phyloP scores from a whole-genome alignment of 2,797 vertebrate species.

The Enteromius viviparus region DNA sequence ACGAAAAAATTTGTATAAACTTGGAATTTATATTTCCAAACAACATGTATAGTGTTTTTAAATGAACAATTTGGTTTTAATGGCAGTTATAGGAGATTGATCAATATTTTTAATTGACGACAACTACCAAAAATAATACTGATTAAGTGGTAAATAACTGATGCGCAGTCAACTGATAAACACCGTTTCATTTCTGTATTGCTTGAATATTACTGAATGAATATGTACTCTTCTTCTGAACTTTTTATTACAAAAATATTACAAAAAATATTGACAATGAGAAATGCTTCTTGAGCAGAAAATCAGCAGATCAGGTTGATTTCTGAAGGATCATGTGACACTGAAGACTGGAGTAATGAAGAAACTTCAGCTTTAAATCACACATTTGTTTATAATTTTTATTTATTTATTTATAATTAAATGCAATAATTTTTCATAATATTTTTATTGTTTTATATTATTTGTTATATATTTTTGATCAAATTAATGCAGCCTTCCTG shows the following conservation, averaged over 20 bases:
- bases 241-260: neutral
- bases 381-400: too few relatives aligned
- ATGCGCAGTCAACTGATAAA: neutral
- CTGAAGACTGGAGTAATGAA: neutral
- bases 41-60: neutral
- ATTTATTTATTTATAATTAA: too few relatives aligned
- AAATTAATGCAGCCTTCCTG: neutral
- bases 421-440: neutral
- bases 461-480: neutral
- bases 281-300: neutral
- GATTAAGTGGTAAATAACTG: neutral
- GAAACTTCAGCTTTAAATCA: neutral
- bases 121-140: neutral
- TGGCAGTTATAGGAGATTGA: neutral
- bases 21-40: neutral
- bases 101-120: neutral
- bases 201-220: neutral
- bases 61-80: neutral
- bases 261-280: neutral
- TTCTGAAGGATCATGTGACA: neutral
- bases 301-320: neutral
- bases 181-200: neutral
- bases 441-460: neutral
- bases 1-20: neutral
- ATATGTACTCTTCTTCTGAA: neutral